Base-by-base conservation (phyloP, 1,140 invertebrate genomes). In the Aphis gossypii region DNA sequence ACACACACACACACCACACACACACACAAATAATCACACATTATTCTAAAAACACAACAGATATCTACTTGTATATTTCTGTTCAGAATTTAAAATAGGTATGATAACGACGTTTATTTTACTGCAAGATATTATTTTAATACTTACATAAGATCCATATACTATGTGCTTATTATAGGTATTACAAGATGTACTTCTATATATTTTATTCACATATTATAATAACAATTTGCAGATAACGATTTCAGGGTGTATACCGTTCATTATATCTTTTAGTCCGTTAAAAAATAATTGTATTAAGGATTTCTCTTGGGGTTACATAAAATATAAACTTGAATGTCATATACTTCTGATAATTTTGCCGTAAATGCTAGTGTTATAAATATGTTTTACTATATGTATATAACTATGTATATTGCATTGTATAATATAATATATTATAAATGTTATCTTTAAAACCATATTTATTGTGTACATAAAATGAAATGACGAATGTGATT, bases 261-360 rank as follows among this genome's bases (percentile, higher is more conserved):
- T 60, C 25, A 30, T 60, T 60, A 60, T 60, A 60, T 60, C 56
- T 60, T 60, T 60, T 60, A 68, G 9, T 68, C 11, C 60, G 0
- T 68, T 30, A 68, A 68, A 68, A 68, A 68, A 68, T 68, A 68
- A 68, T 30, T 68, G 60, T 68, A 68, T 68, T 11, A 30, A 60
- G 56, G 56, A 60, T 30, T 60, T 30, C 56, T 30, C 25, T 68
- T 4, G 25, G 30, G 60, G 11, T 30, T 30, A 68, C 30, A 68
- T n/a, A n/a, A 68, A 68, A 76, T n/a, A 76, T n/a, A 76, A n/a
- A n/a, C n/a, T 35, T 30, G 3, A 76, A n/a, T n/a, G 60, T 76
- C 60, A n/a, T 76, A 76, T 76, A 76, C 60, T 76, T 76, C 30
- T 76, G 60, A 76, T 76, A 76, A 76, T 76, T 68, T n/a, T 76